Evolutionary conservation across 1,140 invertebrate genomes (phyloP), one percentile per base, ranked within the genome.

Genomic region (Plutomurus gul): DNA sequence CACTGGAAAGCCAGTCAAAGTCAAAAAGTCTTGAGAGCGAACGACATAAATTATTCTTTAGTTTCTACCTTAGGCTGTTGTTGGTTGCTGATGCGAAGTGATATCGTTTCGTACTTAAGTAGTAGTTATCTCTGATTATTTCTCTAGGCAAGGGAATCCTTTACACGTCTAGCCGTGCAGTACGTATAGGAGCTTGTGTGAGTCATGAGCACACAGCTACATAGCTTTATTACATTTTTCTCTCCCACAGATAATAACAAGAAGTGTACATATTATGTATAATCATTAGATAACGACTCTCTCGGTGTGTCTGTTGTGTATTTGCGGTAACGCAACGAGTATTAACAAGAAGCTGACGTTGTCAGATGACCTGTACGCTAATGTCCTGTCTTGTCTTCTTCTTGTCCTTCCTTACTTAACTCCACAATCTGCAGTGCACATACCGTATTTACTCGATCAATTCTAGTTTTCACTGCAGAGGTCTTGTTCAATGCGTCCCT

Each of bases 1-100:
- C n/a, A n/a, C n/a, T n/a, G n/a, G n/a, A n/a, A n/a, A n/a, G n/a
- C n/a, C n/a, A n/a, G n/a, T n/a, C n/a, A n/a, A n/a, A n/a, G n/a
- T n/a, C n/a, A n/a, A 65, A 18, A 65, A 27, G 51, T 60, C 56
- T 65, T 11, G 3, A 10, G 51, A 60, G 51, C 36, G 56, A 65
- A 18, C 27, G 56, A 65, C 56, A 65, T 65, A 65, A 65, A 65
- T 65, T 65, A 65, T 65, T 65, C 56, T 65, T 65, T 27, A 65
- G 56, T 65, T 33, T 65, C 27, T 16, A 30, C 27, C 56, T n/a
- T 27, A 27, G 25, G 1, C 56, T 33, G 30, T 16, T 65, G 27
- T n/a, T 25, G 25, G 56, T 65, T 65, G 56, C 25, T 65, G 56
- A 65, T 65, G 27, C 27, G 22, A 16, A 65, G 27, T 65, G 56